These are phyloP conservation scores for Erethizon dorsatum DNA, from an alignment of 2,797 vertebrate genomes.

Conservation along the genomic window DNA sequence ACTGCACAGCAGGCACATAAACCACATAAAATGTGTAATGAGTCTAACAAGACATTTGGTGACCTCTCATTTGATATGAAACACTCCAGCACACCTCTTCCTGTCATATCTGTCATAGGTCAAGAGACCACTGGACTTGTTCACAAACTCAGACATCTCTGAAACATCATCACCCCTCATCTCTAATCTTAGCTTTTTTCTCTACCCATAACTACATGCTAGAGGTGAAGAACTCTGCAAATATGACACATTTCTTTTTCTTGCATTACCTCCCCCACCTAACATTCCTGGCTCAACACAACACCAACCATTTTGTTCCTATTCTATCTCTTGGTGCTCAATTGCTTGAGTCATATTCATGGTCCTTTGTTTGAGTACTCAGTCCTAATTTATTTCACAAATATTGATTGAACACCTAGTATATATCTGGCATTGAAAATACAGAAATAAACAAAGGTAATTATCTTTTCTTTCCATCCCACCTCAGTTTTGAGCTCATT, in stretches of 20 bases:
- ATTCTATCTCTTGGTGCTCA: not conserved
- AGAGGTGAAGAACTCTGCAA: not conserved
- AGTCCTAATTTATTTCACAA: not conserved
- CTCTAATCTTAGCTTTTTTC: not conserved
- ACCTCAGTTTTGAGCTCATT: not conserved
- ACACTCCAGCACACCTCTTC: not conserved
- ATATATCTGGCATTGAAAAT: not conserved
- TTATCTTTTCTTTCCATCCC: not conserved
- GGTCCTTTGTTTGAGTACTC: not conserved
- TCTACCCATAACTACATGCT: not conserved
- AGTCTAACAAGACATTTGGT: not conserved
- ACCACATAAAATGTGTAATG: not conserved
- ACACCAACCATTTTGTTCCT: not conserved
- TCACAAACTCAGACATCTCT: not conserved
- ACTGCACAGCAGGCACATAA: not conserved
- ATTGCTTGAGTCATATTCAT: not conserved
- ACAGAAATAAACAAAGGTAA: not conserved
- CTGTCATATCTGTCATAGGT: not conserved
- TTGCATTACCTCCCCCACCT: not conserved
- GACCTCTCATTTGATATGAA: conserved; percentile 33
- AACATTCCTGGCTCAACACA: not conserved
- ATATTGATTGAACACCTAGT: not conserved
- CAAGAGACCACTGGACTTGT: not conserved
- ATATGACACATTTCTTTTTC: not conserved
- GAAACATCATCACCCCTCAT: not conserved